Conservation (phyloP, 2,888 invertebrate genomes). For the Athetis lepigone region DNA sequence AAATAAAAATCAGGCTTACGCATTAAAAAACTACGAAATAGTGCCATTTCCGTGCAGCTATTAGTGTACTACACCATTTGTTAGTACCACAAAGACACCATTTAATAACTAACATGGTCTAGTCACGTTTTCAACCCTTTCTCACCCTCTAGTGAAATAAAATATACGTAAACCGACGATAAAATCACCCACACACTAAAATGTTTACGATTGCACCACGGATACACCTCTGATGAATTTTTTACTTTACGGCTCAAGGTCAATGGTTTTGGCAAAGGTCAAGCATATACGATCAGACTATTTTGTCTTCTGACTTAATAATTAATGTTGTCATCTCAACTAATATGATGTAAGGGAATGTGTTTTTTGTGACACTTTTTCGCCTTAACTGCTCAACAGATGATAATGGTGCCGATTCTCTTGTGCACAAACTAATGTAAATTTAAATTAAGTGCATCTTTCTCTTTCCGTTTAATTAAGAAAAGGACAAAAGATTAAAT, state of each 20-base stretch:
- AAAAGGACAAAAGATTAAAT: too few relatives aligned
- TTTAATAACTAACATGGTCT: neutral
- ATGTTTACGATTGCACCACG: slow-evolving; percentile 23
- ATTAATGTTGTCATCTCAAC: neutral
- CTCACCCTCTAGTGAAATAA: slow-evolving; percentile 11
- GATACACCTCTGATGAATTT: slow-evolving; percentile 31
- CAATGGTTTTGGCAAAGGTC: slow-evolving; percentile 31
- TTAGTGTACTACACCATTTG: too few relatives aligned
- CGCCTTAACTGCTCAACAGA: too few relatives aligned
- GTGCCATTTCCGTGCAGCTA: too few relatives aligned
- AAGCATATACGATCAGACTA: slow-evolving; percentile 6
- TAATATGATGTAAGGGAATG: neutral
- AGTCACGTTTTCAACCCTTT: slow-evolving; percentile 6
- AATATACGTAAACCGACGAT: slow-evolving; percentile 11
- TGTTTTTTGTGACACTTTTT: neutral
- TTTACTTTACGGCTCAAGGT: slow-evolving; percentile 37
- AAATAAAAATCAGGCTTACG: too few relatives aligned
- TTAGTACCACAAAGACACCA: neutral
- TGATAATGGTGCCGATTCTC: too few relatives aligned
- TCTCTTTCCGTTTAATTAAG: too few relatives aligned
- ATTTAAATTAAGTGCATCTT: too few relatives aligned
- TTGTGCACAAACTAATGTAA: too few relatives aligned
- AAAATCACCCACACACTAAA: slow-evolving; percentile 10
- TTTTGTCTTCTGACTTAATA: slow-evolving; percentile 2
- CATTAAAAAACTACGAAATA: too few relatives aligned